phyloP scores from a whole-genome alignment of 2,888 invertebrate species.

The Athetis lepigone region DNA sequence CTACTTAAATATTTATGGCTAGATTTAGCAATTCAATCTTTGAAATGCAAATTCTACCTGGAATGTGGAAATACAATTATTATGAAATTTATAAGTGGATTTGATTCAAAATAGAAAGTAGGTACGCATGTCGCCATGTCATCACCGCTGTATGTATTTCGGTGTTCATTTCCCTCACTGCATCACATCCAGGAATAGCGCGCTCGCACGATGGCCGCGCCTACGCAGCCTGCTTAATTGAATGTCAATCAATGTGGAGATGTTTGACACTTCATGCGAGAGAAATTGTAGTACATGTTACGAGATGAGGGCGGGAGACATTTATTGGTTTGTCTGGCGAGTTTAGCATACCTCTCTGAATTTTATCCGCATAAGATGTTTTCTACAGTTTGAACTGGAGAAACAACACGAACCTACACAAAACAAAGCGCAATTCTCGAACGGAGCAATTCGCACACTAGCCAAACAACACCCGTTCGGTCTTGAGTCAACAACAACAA shows the following conservation, averaged over 20 bases:
- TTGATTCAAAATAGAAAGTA: constrained; percentile 9
- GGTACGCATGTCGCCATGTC: constrained; percentile 19
- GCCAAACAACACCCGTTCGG: constrained; percentile 17
- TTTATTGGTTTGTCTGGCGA: background rate
- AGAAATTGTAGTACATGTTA: constrained; percentile 1
- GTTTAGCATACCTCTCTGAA: constrained; percentile 12
- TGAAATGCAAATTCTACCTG: background rate
- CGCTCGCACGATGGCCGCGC: constrained; percentile 34
- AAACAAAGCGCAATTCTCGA: constrained; percentile 28
- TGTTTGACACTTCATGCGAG: constrained; percentile 33
- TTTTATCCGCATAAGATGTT: constrained; percentile 2
- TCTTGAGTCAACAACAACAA: constrained; percentile 36
- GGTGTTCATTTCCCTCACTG: constrained; percentile 30
- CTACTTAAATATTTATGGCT: constrained; percentile 16
- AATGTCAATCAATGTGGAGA: constrained; percentile 54
- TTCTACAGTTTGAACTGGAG: constrained; percentile 17
- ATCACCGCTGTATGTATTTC: constrained; percentile 11
- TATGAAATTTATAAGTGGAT: background rate
- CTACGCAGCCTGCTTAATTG: constrained; percentile 51
- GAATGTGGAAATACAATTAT: constrained; percentile 2
- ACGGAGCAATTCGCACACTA: constrained; percentile 26
- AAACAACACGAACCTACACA: constrained; percentile 20
- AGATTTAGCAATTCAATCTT: constrained; percentile 5
- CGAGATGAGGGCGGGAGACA: constrained; percentile 1
- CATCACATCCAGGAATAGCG: constrained; percentile 43